A percentile compares a stretch with the other conserved stretches of the same genome.
phyloP scores from a whole-genome alignment of 2,113 vertebrate genomes.

The Tragelaphus imberbis region DNA sequence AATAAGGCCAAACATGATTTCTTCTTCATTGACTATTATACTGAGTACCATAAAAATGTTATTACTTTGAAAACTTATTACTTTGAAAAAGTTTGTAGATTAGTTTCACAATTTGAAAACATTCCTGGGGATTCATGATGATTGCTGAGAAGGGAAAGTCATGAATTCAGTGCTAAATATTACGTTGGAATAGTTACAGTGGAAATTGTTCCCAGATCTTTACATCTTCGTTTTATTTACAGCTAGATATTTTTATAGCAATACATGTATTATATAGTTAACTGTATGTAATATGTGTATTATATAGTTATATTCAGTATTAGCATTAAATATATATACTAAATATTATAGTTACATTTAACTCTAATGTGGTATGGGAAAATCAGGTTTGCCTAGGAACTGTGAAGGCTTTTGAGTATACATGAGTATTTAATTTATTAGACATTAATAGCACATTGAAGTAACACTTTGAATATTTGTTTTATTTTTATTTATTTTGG shows the following conservation, averaged over 20 bases:
- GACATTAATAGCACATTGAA: neutral
- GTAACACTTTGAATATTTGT: neutral
- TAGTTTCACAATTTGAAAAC: neutral
- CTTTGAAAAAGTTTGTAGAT: constrained; percentile 13
- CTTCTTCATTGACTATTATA: neutral
- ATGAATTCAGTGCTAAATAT: neutral
- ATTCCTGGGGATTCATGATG: neutral
- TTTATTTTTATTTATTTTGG: neutral
- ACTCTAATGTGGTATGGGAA: neutral
- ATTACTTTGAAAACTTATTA: neutral
- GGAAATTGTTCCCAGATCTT: neutral
- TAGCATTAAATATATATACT: neutral
- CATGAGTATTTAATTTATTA: neutral
- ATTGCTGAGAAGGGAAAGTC: neutral
- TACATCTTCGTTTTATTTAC: neutral
- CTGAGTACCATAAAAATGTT: neutral
- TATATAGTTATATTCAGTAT: neutral
- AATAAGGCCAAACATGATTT: neutral
- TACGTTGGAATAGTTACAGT: neutral
- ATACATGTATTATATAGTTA: neutral
- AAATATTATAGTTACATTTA: neutral
- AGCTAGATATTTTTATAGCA: neutral
- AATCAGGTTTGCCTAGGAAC: neutral
- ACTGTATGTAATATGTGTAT: neutral
- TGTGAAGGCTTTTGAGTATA: neutral